Base-by-base conservation (phyloP, 1,140 invertebrate genomes). In the Drosophila ambigua region DNA sequence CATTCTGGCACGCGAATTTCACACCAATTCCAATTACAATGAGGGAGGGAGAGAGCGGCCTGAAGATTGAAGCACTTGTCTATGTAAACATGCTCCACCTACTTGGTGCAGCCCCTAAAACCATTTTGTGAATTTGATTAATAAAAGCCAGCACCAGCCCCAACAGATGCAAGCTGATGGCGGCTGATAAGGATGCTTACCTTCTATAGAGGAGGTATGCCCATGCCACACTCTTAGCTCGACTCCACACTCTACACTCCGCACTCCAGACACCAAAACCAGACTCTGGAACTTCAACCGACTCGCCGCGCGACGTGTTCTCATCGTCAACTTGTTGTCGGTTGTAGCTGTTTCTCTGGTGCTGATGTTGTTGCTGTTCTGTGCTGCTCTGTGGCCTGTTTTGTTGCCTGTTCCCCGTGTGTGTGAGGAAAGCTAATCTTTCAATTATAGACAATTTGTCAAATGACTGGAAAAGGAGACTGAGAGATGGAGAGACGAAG, bases 371-470 rank as follows among this genome's bases (percentile, higher is more conserved):
- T 39, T 72, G 71, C 59, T 69, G 72, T 68, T 41, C 20, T 26
- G 8, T 44, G 72, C 58, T 73, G 68, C 48, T 50, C 35, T 39
- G 35, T 39, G 11, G 35, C 35, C 35, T 39, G 35, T 39, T 39
- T 39, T 35, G 31, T 35, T 35, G 31, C 31, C 31, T 35, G 31
- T 35, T 35, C 31, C 11, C 35, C 35, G 35, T 39, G 69, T 72
- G 80, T 79, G 81, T 76, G 82, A 88, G 82, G 82, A 91, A 83
- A 91, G 90, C 90, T 91, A 91, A 91, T 91, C 90, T 91, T 91
- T 91, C 90, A 91, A 91, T 91, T 91, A 91, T 85, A 91, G 89
- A 91, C 90, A 91, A 91, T 91, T 91, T 91, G 90, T 91, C 90
- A 91, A 91, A 91, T 90, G 81, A 67, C 84, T 90, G 85, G 69